phyloP scores from a whole-genome alignment of 2,113 vertebrate genomes.

The Gasterosteus aculeatus region DNA sequence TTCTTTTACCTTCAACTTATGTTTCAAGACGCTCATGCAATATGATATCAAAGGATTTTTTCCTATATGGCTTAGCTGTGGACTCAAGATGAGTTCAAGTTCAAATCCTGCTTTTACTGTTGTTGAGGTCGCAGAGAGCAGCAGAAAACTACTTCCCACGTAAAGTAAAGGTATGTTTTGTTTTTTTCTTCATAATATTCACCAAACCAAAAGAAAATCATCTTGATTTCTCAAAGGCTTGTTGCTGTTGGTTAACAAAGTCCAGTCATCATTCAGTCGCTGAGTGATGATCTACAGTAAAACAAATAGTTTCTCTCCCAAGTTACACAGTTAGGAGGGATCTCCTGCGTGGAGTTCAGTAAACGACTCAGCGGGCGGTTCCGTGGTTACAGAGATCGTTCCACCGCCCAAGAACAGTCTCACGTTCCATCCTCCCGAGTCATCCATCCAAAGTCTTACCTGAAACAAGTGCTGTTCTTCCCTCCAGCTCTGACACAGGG shows the following conservation, averaged over 20 bases:
- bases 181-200: no score
- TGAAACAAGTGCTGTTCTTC: constrained; percentile 78
- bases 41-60: constrained; percentile 17
- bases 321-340: constrained; percentile 20
- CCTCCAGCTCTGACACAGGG: constrained; percentile 75
- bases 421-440: constrained; percentile 13
- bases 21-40: neutral
- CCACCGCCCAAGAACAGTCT: constrained; percentile 26
- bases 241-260: constrained; percentile 11
- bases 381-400: constrained; percentile 39
- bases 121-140: constrained; percentile 15
- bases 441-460: constrained; percentile 64
- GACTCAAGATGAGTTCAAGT: constrained; percentile 37
- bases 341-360: constrained; percentile 12
- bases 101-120: constrained; percentile 20
- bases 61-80: constrained; percentile 36
- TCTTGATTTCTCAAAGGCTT: neutral
- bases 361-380: constrained; percentile 45
- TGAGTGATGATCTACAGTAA: constrained; percentile 23
- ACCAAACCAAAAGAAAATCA: neutral
- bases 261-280: neutral
- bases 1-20: constrained; percentile 20
- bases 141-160: neutral
- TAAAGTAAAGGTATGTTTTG: neutral
- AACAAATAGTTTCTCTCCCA: constrained; percentile 17